Conservation (phyloP, 1,140 invertebrate species). For the Metopolophium dirhodum region DNA sequence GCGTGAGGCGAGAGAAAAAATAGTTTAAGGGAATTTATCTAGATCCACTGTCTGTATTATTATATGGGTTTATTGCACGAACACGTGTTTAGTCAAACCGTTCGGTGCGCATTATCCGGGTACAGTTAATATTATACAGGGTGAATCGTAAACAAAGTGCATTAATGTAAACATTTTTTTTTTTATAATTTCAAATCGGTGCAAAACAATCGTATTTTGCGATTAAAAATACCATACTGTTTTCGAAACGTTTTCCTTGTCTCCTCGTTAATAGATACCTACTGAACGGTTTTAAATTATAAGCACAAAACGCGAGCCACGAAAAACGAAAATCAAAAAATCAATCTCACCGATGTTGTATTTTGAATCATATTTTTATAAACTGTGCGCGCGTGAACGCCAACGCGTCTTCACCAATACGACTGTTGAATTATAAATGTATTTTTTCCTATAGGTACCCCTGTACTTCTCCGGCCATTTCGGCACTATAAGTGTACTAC, state of each 20-base stretch:
- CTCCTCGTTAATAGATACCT: too few relatives aligned
- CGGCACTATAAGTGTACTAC: neutral
- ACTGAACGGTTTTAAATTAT: neutral
- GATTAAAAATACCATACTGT: neutral
- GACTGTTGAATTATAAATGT: neutral
- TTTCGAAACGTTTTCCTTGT: neutral
- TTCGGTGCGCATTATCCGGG: too few relatives aligned
- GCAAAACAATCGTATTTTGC: neutral
- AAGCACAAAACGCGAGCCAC: neutral
- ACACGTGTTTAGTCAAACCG: neutral
- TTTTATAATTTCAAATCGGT: neutral
- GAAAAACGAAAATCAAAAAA: neutral
- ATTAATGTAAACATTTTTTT: neutral
- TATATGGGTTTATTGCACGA: neutral
- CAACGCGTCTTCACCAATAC: neutral
- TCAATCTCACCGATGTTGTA: neutral
- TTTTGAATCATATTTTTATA: neutral
- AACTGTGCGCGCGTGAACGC: neutral
- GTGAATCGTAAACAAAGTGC: neutral
- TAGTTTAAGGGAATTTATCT: neutral
- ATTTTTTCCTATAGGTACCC: neutral
- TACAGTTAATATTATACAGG: neutral
- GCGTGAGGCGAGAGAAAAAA: neutral
- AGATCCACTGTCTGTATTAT: neutral
- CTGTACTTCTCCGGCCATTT: neutral